Base-by-base conservation (phyloP, 2,113 vertebrate species). In the Clarias batrachus region DNA sequence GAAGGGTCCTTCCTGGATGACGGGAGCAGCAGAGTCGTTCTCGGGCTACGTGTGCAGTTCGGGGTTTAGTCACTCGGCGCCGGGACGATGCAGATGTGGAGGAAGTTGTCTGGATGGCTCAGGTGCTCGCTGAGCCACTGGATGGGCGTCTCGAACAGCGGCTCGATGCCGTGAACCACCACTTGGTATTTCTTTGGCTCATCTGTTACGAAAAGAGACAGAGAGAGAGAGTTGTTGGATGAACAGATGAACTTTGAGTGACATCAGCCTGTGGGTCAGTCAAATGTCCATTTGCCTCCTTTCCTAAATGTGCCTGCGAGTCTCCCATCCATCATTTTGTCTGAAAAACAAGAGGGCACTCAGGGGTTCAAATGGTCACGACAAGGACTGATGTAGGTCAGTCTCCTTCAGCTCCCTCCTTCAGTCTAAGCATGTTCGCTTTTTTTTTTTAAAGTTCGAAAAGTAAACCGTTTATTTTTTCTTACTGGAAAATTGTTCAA, bases 51-150 rank as follows among this genome's bases (percentile, higher is more conserved):
- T 80, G 41, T 23, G 37, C 88, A 84, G 88, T 23, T 90, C 88
- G 14, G 60, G 83, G 89, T 91, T 99, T 97, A 99, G 91, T 99
- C 98, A 65, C 93, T 96, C 59, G 97, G 96, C 10, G 92, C 92
- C 3, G 97, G 97, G 93, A 97, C 90, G 92, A 99, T 87, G 91
- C 97, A 96, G 93, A 99, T 97, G 94, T 99, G 97, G 87, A 99
- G 97, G 93, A 99, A 99, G 94, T 99, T 99, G 96, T 99, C 98
- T 0, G 98, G 98, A 92, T 99, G 97, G 93, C 98, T 99, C 92
- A 99, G 97, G 93, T 99, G 97, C 91, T 99, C 98, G 0, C 98
- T 99, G 89, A 99, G 95, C 98, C 98, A 99, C 91, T 99, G 98
- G 78, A 99, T 63, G 85, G 98, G 98, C 12, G 98, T 99, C 93